Conservation (phyloP, 2,888 invertebrate species). For the Malthinus seriepunctatus region DNA sequence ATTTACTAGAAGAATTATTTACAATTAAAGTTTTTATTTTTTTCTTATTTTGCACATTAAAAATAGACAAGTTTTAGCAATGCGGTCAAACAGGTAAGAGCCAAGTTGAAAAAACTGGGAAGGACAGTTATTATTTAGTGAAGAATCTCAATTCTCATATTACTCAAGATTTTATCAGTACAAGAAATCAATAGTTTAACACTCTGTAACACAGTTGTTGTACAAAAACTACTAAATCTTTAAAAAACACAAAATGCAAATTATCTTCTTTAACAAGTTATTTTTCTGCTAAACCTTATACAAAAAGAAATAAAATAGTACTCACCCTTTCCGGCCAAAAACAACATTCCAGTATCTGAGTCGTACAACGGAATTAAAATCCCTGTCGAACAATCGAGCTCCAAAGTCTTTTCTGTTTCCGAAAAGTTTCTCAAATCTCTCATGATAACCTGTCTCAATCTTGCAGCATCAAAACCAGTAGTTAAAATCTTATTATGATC, state of each 20-base stretch:
- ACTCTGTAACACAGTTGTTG: background rate
- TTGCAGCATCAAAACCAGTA: slow-evolving; percentile 87
- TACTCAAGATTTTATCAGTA: background rate
- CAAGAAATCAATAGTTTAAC: background rate
- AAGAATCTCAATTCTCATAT: too few species aligned
- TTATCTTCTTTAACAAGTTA: too few species aligned
- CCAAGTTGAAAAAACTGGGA: too few species aligned
- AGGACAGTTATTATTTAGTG: too few species aligned
- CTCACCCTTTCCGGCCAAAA: slow-evolving; percentile 84
- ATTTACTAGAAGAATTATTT: too few species aligned
- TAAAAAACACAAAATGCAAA: too few species aligned
- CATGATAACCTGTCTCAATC: slow-evolving; percentile 85
- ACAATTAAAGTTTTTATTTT: too few species aligned
- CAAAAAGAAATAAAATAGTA: background rate
- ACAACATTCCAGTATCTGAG: slow-evolving; percentile 92
- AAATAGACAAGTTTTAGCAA: too few species aligned
- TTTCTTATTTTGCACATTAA: too few species aligned
- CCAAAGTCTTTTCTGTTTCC: slow-evolving; percentile 75
- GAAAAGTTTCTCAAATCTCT: slow-evolving; percentile 83
- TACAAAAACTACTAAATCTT: too few species aligned
- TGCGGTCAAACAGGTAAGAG: too few species aligned
- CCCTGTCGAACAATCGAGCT: slow-evolving; percentile 85
- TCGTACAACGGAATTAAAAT: slow-evolving; percentile 92
- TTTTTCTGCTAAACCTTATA: too few species aligned
- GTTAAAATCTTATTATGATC: slow-evolving; percentile 81